Conservation (phyloP, 2,113 vertebrate species). For the Hippocampus mohnikei region DNA sequence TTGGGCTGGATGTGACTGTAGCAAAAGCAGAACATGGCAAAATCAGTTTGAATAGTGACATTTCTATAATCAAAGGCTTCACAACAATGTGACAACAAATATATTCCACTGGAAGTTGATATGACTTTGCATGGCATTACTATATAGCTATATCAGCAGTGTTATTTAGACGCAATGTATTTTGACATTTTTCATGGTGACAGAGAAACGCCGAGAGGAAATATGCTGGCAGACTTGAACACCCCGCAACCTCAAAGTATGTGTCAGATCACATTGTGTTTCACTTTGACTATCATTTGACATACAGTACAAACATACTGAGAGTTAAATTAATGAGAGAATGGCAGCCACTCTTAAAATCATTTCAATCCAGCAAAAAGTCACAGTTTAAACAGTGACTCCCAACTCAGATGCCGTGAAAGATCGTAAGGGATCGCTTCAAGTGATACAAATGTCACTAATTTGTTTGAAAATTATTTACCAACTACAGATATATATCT, state of each 20-base stretch:
- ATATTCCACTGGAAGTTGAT: background rate
- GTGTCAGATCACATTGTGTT: background rate
- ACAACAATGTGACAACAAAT: slow-evolving; percentile 18
- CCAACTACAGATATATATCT: too few relatives aligned
- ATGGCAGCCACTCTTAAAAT: background rate
- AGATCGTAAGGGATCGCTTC: too few relatives aligned
- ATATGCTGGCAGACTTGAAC: background rate
- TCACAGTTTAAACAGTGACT: too few relatives aligned
- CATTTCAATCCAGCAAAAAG: too few relatives aligned
- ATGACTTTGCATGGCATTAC: slow-evolving; percentile 9
- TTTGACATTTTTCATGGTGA: background rate
- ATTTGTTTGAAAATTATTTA: too few relatives aligned
- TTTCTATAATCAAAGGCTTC: slow-evolving; percentile 29
- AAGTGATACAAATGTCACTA: too few relatives aligned
- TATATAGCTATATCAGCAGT: slow-evolving; percentile 1
- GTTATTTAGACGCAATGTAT: background rate
- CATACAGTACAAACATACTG: background rate
- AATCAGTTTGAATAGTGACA: slow-evolving; percentile 25
- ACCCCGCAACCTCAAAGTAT: background rate
- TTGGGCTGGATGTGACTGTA: slow-evolving; percentile 26
- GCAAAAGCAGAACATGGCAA: slow-evolving; percentile 16
- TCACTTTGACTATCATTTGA: background rate
- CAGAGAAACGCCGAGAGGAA: background rate
- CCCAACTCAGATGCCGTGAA: too few relatives aligned
- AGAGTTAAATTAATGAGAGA: too few relatives aligned